phyloP scores from a whole-genome alignment of 2,113 vertebrate genomes.

The Chroicocephalus ridibundus region DNA sequence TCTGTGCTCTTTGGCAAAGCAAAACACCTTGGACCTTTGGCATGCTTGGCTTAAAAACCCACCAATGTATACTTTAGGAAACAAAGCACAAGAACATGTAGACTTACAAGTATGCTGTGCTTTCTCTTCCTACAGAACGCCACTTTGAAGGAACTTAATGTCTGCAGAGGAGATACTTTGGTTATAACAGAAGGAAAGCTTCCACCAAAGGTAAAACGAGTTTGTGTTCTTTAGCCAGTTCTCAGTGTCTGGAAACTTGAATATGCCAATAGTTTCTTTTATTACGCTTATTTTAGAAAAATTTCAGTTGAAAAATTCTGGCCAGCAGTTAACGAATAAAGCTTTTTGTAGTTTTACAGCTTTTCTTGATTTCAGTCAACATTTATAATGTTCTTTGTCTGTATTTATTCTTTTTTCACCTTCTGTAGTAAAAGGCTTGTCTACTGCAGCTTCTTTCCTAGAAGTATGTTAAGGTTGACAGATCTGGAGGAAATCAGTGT shows the following conservation, averaged over 20 bases:
- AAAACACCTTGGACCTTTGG: background rate
- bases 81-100: background rate
- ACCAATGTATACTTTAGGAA: background rate
- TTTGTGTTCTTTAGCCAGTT: background rate
- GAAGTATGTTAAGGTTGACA: background rate
- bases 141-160: constrained; percentile 82
- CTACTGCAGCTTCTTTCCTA: background rate
- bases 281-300: background rate
- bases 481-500: background rate
- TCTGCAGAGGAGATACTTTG: constrained; percentile 87
- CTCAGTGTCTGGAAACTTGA: background rate
- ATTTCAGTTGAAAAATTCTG: background rate
- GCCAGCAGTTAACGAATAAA: background rate
- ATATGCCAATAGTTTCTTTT: background rate
- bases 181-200: constrained; percentile 86
- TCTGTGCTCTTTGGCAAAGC: background rate
- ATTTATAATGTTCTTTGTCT: background rate
- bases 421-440: background rate
- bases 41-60: background rate
- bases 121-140: constrained; percentile 76
- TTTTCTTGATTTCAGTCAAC: background rate
- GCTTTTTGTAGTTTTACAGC: background rate
- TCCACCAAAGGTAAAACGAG: constrained; percentile 80
- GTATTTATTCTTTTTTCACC: background rate
- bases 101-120: background rate